Evolutionary conservation across 2,113 vertebrate species (phyloP).

Genomic region (Galbula dea): DNA sequence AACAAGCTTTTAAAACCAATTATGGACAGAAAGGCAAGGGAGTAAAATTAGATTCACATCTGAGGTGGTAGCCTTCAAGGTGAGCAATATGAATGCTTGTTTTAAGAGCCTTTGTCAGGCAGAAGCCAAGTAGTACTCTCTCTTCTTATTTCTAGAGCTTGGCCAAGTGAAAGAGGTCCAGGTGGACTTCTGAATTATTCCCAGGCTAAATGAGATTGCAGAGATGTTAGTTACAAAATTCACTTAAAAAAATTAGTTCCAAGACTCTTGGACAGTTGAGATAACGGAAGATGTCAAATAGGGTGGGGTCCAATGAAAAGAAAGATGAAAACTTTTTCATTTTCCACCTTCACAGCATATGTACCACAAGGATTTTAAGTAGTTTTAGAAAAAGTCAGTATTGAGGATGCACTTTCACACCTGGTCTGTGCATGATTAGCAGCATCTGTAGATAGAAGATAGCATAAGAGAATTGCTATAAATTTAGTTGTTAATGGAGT

Average conservation of each 20-base stretch:
- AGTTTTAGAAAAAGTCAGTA: not conserved
- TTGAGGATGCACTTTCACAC: not conserved
- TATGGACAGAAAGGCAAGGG: not conserved
- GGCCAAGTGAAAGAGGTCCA: not conserved
- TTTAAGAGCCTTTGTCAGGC: constrained; percentile 51
- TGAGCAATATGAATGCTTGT: constrained; percentile 50
- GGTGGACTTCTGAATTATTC: not conserved
- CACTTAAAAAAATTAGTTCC: not conserved
- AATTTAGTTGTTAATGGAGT: not conserved
- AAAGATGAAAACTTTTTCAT: not conserved
- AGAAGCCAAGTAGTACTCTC: not conserved
- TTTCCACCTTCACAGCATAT: not conserved
- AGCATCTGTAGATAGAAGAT: not conserved
- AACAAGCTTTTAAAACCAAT: constrained; percentile 9
- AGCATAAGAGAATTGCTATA: not conserved
- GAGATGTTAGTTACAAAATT: not conserved
- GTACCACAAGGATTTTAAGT: not conserved
- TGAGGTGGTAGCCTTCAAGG: constrained; percentile 53
- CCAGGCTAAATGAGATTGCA: not conserved
- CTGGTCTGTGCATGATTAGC: not conserved
- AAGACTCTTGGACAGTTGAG: not conserved
- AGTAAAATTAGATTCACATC: constrained; percentile 1
- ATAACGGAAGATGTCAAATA: not conserved
- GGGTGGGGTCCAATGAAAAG: constrained; percentile 55
- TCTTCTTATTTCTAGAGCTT: not conserved